Base-by-base conservation (phyloP, 1,140 invertebrate genomes). In the Rhizoglyphus robini region DNA sequence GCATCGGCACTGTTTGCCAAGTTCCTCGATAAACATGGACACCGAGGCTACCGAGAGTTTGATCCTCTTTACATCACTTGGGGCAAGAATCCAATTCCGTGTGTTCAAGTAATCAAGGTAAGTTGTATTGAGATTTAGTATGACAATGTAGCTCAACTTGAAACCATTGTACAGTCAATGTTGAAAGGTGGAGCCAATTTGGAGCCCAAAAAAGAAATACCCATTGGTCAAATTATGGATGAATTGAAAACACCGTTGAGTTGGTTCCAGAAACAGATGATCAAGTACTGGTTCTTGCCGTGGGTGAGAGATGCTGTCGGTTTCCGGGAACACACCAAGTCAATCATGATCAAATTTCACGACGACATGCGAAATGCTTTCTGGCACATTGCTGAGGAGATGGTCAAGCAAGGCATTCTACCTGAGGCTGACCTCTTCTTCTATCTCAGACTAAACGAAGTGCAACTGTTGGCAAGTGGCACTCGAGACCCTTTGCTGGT, bases 11-110 rank as follows among this genome's bases (percentile, higher is more conserved):
- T 54, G 51, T 80, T 86, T 31, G 68, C 77, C 1, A 68, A 75
- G 3, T 87, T 90, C 71, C 73, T 88, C n/a, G 69, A 80, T n/a
- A 76, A 79, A 66, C 84, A 88, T 71, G 87, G 86, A 1, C 84
- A 89, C 73, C 79, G 87, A 68, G 81, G 82, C 68, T 76, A 86
- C 31, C 81, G 83, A 75, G 88, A 90, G 83, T 80, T 87, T 70
- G 86, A 88, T 70, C 71, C 87, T 1, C 72, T 73, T 2, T 78
- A 80, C 2, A 80, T 82, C 67, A 82, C 85, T 1, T 88, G 87
- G 87, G 74, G 73, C 4, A 75, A 82, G 64, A 79, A 84, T 48
- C 82, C 83, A 1, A 75, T 79, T 38, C 76, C 78, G 46, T 75
- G 88, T 11, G 80, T 88, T 65, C 74, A 73, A 38, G 79, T 82